A percentile compares a stretch with the other conserved stretches of the same genome.
These are phyloP conservation scores for Gila orcuttii DNA, from an alignment of 2,113 vertebrate genomes.

Conservation along the genomic window DNA sequence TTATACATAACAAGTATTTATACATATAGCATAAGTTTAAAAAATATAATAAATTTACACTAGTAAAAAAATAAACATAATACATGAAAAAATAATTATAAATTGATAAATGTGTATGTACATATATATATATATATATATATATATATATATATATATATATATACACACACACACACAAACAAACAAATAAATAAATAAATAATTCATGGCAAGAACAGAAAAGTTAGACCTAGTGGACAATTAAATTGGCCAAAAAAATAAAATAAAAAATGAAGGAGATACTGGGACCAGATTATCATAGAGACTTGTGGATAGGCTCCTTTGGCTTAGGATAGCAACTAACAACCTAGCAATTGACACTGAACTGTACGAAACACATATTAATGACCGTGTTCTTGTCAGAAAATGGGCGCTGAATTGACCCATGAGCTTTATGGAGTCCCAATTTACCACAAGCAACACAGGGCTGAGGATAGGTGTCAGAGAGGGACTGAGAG, in stretches of 20 bases:
- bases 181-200: too few species aligned
- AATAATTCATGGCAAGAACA: background rate
- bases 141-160: too few species aligned
- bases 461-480: background rate
- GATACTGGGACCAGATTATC: background rate
- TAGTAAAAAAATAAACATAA: too few species aligned
- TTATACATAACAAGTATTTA: too few species aligned
- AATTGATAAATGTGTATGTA: too few species aligned
- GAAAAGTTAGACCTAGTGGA: background rate
- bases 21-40: too few species aligned
- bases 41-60: too few species aligned
- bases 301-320: background rate
- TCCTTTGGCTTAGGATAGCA: background rate
- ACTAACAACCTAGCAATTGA: constrained; percentile 5
- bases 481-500: background rate
- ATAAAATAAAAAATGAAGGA: background rate
- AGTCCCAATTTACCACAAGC: background rate
- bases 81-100: too few species aligned
- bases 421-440: background rate
- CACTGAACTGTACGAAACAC: constrained; percentile 6
- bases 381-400: background rate
- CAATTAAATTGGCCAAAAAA: background rate
- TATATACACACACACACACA: too few species aligned
- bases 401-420: background rate
- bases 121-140: too few species aligned